Base-by-base conservation (phyloP, 2,888 invertebrate species). In the Tigriopus californicus region DNA sequence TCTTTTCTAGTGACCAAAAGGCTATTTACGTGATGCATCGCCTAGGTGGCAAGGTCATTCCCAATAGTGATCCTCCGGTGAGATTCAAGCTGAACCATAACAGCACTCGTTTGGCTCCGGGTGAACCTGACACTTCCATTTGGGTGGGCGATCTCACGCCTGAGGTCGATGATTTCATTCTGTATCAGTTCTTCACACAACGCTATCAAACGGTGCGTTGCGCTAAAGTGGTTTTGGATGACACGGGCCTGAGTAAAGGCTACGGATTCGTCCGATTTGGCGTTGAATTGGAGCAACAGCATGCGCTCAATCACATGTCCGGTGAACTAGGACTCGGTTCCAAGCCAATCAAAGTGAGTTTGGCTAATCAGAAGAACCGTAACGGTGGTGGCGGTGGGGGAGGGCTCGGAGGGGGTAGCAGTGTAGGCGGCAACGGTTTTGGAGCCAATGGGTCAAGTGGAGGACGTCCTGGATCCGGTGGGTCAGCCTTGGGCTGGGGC, bases 241-340 rank as follows among this genome's bases (percentile, higher is more conserved):
- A 77, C 64, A 80, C 84, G 61, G 92, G 94, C 2, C 85, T 86
- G 67, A 91, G 90, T 67, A 89, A 89, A 73, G 92, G 94, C 13
- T 95, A 91, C 70, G 95, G 94, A 5, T 94, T 95, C 72, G 90
- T 95, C 10, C 77, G 91, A 64, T 95, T 95, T 70, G 86, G 89
- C 4, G 86, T 84, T 67, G 92, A 94, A 70, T 87, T 88, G 61
- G 90, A 90, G 68, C 59, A 59, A 22, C 59, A 59, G 41, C 59
- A 59, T 25, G 59, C 59, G 15, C 52, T 59, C 4, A 42, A 25
- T 18, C 52, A 59, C 25, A 59, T 59, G 51, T 52, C 59, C 13
- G 59, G 59, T 13, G 59, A 59, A 52, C 18, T 52, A 6, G 70
- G 71, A 3, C 67, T 75, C 46, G 74, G 74, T 20, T 66, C 68